These are phyloP conservation scores for Bujurquina vittata DNA, from an alignment of 2,113 vertebrate genomes.

Conservation along the genomic window DNA sequence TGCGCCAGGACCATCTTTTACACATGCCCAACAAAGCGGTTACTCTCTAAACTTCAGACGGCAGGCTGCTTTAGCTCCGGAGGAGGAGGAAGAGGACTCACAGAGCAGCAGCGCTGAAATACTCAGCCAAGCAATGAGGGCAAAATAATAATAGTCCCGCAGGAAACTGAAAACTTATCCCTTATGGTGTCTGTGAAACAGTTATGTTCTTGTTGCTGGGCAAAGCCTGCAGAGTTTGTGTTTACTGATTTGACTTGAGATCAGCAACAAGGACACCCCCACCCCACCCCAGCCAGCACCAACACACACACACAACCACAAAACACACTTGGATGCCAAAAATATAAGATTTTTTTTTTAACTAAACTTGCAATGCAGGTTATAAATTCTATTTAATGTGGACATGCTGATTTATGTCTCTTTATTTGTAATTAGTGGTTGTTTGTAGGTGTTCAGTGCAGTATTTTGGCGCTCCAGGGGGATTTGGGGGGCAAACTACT, in stretches of 20 bases:
- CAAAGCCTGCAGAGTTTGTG: conserved; percentile 11
- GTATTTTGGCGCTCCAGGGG: neutral
- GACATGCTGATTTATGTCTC: neutral
- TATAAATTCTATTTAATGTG: neutral
- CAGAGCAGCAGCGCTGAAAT: neutral
- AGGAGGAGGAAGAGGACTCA: neutral
- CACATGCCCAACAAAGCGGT: neutral
- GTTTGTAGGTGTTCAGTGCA: neutral
- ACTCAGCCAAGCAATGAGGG: conserved; percentile 27
- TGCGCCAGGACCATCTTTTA: conserved; percentile 6
- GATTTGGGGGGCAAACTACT: neutral
- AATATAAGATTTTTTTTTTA: neutral
- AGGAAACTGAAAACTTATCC: neutral
- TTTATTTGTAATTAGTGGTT: neutral
- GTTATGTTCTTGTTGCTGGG: neutral
- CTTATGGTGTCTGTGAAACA: neutral
- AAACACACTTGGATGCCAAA: neutral
- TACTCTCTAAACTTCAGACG: conserved; percentile 9
- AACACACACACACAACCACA: neutral
- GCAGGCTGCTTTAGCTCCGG: neutral
- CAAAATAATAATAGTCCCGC: neutral
- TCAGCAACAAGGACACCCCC: neutral
- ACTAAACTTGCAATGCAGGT: neutral
- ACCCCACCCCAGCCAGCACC: neutral
- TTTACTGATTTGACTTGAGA: conserved; percentile 3